Conservation (phyloP, 2,888 invertebrate genomes). For the Hydrotaea cyrtoneurina region DNA sequence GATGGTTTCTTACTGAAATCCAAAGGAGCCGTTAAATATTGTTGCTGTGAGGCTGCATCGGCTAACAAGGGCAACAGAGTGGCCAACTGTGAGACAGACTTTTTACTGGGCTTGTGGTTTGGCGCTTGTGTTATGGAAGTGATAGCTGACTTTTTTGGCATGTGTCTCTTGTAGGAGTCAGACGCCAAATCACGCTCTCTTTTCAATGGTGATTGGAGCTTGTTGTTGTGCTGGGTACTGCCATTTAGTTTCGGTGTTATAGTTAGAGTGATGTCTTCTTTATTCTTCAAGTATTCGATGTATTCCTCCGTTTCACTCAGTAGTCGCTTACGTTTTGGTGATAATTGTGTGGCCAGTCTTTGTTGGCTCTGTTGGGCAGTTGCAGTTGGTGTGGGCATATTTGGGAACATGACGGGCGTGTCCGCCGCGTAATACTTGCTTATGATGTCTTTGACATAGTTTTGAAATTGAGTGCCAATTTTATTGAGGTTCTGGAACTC, state of each 20-base stretch:
- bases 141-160: constrained; percentile 71
- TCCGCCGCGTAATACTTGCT: constrained; percentile 80
- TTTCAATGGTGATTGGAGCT: constrained; percentile 71
- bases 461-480: constrained; percentile 80
- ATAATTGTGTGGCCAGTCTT: constrained; percentile 36
- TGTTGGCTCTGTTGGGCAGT: constrained; percentile 70
- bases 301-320: constrained; percentile 79
- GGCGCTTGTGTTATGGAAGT: constrained; percentile 24
- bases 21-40: constrained; percentile 75
- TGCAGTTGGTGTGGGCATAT: constrained; percentile 72
- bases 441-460: constrained; percentile 80
- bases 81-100: constrained; percentile 75
- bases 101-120: constrained; percentile 57
- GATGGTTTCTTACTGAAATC: constrained; percentile 76
- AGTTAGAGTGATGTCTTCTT: constrained; percentile 80
- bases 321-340: constrained; percentile 72
- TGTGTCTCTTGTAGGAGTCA: constrained; percentile 65
- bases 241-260: constrained; percentile 76
- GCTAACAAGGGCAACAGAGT: constrained; percentile 76
- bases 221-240: constrained; percentile 31
- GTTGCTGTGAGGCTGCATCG: constrained; percentile 76
- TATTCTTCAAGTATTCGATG: constrained; percentile 80
- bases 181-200: constrained; percentile 74
- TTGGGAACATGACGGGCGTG: constrained; percentile 76
- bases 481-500: constrained; percentile 80